Evolutionary conservation across 1,140 invertebrate species (phyloP).

Genomic region (Dufourea novaeangliae): DNA sequence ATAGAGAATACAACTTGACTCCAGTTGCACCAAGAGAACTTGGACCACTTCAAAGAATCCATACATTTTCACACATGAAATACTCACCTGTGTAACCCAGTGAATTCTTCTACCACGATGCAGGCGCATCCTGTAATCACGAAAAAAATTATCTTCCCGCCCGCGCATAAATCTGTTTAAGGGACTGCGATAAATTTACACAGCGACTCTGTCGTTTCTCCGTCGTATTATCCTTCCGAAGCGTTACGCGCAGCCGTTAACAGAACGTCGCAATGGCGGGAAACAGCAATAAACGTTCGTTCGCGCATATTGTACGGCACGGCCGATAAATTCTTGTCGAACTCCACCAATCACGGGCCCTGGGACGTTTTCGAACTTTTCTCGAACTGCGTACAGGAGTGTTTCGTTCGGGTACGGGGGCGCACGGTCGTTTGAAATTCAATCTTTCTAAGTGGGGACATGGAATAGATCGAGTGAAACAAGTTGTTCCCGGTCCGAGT

Average conservation of each 20-base stretch:
- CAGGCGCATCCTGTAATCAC: not conserved
- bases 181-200: conserved; percentile 21
- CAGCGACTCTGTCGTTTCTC: not conserved
- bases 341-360: conserved; percentile 42
- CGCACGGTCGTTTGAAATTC: conserved; percentile 41
- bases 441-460: conserved; percentile 56
- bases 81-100: not conserved
- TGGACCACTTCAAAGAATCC: not conserved
- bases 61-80: not conserved
- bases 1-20: not conserved
- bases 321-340: conserved; percentile 58
- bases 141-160: conserved; percentile 4
- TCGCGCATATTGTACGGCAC: conserved; percentile 31
- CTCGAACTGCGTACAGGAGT: conserved; percentile 31
- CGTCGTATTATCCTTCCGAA: conserved; percentile 7
- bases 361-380: conserved; percentile 17
- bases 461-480: conserved; percentile 35
- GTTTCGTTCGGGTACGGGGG: conserved; percentile 39
- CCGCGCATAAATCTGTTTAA: conserved; percentile 9
- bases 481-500: conserved; percentile 34
- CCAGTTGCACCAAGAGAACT: not conserved
- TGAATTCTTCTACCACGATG: not conserved
- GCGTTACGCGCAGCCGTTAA: conserved; percentile 1
- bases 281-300: conserved; percentile 25
- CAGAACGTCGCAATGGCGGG: conserved; percentile 4